Evolutionary conservation across 2,113 vertebrate species (phyloP).

Genomic region (Nanger granti): DNA sequence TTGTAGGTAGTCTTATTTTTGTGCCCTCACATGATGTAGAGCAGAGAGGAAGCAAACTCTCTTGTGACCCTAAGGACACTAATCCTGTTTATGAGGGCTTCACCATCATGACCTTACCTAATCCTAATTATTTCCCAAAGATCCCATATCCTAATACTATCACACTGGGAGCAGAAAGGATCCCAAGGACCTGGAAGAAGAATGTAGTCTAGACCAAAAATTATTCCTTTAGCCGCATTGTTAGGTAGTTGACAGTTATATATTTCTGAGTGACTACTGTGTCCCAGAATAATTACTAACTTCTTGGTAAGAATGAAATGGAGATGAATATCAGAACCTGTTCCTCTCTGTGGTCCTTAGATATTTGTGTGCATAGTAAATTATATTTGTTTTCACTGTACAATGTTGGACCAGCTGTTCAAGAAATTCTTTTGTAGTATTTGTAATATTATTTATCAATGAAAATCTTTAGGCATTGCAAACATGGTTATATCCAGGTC

Average conservation of each 20-base stretch:
- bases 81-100: neutral
- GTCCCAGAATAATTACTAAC: neutral
- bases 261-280: neutral
- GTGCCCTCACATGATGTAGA: neutral
- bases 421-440: neutral
- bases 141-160: neutral
- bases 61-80: neutral
- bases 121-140: neutral
- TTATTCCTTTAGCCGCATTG: neutral
- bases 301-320: slow-evolving; percentile 16
- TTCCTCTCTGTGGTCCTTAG: neutral
- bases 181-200: neutral
- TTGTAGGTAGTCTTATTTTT: neutral
- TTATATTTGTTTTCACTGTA: neutral
- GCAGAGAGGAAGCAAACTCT: neutral
- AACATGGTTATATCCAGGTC: neutral
- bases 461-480: neutral
- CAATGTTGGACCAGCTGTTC: neutral
- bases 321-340: neutral
- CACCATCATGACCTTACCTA: neutral
- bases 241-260: neutral
- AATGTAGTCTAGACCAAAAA: neutral
- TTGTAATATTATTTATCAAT: neutral
- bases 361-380: neutral
- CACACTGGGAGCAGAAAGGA: neutral